phyloP scores from a whole-genome alignment of 2,888 invertebrate species.

The Oligia fasciuncula region DNA sequence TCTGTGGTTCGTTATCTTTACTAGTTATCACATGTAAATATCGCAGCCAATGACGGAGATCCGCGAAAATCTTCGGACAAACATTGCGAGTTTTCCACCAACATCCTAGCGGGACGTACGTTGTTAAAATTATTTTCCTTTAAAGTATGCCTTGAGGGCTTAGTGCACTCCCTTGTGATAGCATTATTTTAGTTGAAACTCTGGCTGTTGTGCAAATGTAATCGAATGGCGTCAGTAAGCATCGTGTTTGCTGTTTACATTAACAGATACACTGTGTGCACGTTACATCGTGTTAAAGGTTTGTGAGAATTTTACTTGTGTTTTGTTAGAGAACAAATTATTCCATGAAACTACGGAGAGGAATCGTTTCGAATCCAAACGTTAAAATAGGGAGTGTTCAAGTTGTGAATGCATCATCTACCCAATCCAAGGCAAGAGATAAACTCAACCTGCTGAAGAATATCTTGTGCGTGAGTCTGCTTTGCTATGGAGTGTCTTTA shows the following conservation, averaged over 20 bases:
- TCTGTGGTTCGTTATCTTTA: slow-evolving; percentile 73
- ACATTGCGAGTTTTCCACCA: slow-evolving; percentile 60
- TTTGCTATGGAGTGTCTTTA: neutral
- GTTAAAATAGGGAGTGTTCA: neutral
- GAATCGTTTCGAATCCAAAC: neutral
- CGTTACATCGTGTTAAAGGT: slow-evolving; percentile 55
- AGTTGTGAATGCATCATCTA: neutral
- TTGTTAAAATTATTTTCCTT: slow-evolving; percentile 19
- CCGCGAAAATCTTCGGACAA: slow-evolving; percentile 70
- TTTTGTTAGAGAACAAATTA: slow-evolving; percentile 13
- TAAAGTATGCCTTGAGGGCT: slow-evolving; percentile 51
- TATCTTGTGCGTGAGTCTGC: neutral
- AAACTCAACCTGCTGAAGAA: neutral
- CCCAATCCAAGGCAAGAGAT: neutral
- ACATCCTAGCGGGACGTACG: slow-evolving; percentile 51
- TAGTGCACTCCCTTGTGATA: slow-evolving; percentile 37
- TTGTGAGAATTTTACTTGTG: slow-evolving; percentile 35
- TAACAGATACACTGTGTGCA: slow-evolving; percentile 57
- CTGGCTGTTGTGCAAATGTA: slow-evolving; percentile 47
- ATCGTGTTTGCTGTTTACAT: slow-evolving; percentile 62
- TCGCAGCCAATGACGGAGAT: slow-evolving; percentile 68
- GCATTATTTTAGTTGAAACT: slow-evolving; percentile 26
- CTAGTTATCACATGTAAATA: slow-evolving; percentile 79
- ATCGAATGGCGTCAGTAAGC: slow-evolving; percentile 51
- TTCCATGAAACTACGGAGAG: neutral